Percentiles rank a stretch among this genome's conserved stretches.
These are phyloP conservation scores for Parotocinclus haroldoi DNA, from an alignment of 2,797 vertebrate genomes.

Conservation along the genomic window DNA sequence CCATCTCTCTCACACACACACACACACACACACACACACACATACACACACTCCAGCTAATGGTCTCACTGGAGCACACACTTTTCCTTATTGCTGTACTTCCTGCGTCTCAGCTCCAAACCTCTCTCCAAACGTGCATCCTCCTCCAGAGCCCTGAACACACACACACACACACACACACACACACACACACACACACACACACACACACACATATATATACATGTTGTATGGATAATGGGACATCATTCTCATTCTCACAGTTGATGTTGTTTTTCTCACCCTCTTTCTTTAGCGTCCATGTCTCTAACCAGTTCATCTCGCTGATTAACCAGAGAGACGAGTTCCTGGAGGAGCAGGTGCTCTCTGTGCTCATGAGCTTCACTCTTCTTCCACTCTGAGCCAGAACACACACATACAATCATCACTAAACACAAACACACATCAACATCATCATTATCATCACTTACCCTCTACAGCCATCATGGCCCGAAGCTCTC, in stretches of 20 bases:
- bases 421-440: background rate
- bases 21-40: too few relatives aligned
- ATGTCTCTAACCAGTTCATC: constrained; percentile 86
- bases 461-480: constrained; percentile 78
- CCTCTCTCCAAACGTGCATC: constrained; percentile 82
- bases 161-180: constrained; percentile 4
- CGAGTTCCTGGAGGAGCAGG: constrained; percentile 82
- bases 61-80: constrained; percentile 73
- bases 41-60: too few relatives aligned
- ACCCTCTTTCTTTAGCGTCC: constrained; percentile 85
- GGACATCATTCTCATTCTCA: too few relatives aligned
- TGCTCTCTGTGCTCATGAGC: constrained; percentile 83
- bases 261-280: constrained; percentile 46
- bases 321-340: constrained; percentile 85
- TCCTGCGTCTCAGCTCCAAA: constrained; percentile 79
- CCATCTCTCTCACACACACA: too few relatives aligned
- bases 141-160: constrained; percentile 79
- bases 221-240: too few relatives aligned
- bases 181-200: constrained; percentile 4
- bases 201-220: background rate
- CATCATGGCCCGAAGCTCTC: constrained; percentile 85
- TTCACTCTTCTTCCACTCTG: constrained; percentile 81
- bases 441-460: background rate
- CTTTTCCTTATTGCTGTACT: constrained; percentile 82
- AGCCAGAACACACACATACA: constrained; percentile 15